phyloP scores from a whole-genome alignment of 2,113 vertebrate genomes.

The Amphiprion percula region DNA sequence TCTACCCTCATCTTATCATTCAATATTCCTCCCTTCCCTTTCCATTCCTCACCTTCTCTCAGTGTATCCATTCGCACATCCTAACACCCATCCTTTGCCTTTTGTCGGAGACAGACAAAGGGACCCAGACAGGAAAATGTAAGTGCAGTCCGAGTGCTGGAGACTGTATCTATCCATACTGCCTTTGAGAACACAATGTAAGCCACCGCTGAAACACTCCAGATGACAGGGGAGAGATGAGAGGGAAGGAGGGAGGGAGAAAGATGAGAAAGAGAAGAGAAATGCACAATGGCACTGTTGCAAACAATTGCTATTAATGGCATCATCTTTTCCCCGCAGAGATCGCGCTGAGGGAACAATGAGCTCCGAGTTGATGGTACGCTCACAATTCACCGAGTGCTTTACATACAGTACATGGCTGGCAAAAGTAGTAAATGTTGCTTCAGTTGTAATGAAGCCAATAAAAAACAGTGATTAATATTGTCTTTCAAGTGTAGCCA shows the following conservation, averaged over 20 bases:
- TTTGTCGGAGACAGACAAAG: slow-evolving; percentile 66
- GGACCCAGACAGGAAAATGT: slow-evolving; percentile 76
- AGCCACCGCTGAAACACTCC: slow-evolving; percentile 25
- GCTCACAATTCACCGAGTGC: slow-evolving; percentile 51
- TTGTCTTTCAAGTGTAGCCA: background rate
- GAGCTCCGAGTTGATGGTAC: slow-evolving; percentile 38
- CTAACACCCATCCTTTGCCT: slow-evolving; percentile 22
- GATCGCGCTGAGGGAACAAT: slow-evolving; percentile 57
- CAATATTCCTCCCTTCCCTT: slow-evolving; percentile 23
- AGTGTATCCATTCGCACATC: slow-evolving; percentile 42
- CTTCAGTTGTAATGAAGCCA: background rate
- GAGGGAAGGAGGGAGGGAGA: slow-evolving; percentile 22
- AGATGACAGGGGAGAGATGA: slow-evolving; percentile 39
- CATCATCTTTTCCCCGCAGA: slow-evolving; percentile 74
- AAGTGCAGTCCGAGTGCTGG: slow-evolving; percentile 70
- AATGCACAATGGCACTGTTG: slow-evolving; percentile 53
- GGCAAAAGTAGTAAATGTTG: slow-evolving; percentile 6
- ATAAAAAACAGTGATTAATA: background rate
- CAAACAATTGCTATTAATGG: slow-evolving; percentile 78
- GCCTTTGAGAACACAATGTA: slow-evolving; percentile 47
- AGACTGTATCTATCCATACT: slow-evolving; percentile 47
- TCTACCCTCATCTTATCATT: slow-evolving; percentile 12
- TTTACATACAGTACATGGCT: slow-evolving; percentile 40
- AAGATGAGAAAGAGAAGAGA: slow-evolving; percentile 45
- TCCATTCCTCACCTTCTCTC: slow-evolving; percentile 37